Conservation (phyloP, 2,113 vertebrate genomes). For the Zosterops pallidus region DNA sequence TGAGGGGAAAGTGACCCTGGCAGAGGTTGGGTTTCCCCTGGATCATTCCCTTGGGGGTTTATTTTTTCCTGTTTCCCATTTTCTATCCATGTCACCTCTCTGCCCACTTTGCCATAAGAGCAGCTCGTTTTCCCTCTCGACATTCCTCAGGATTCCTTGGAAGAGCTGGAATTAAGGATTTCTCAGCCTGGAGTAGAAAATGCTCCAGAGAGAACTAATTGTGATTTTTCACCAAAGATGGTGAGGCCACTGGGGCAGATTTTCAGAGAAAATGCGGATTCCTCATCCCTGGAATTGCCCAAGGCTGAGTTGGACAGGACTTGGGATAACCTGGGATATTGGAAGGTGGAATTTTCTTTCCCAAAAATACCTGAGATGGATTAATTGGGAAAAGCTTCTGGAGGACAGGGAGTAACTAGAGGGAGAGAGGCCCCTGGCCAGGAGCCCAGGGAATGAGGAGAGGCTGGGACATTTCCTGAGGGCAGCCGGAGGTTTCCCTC, state of each 20-base stretch:
- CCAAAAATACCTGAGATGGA: not conserved
- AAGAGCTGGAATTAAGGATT: not conserved
- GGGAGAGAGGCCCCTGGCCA: not conserved
- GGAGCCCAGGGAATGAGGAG: not conserved
- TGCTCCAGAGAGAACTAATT: not conserved
- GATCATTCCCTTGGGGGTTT: not conserved
- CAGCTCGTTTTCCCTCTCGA: not conserved
- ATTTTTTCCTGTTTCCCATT: not conserved
- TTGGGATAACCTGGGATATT: not conserved
- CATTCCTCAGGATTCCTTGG: not conserved
- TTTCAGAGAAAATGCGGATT: not conserved
- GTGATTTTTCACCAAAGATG: not conserved
- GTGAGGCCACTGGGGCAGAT: not conserved
- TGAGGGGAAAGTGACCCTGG: not conserved
- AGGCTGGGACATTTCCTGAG: slow-evolving; percentile 10
- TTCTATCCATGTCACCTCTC: not conserved
- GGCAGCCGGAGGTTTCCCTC: slow-evolving; percentile 17
- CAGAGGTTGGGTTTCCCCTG: not conserved
- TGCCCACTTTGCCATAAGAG: not conserved
- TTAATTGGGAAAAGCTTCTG: not conserved
- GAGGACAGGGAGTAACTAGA: not conserved
- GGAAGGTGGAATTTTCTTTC: not conserved
- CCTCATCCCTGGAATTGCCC: not conserved
- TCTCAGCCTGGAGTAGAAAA: not conserved
- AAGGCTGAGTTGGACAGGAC: rapidly evolving